Evolutionary conservation across 1,140 invertebrate genomes (phyloP).

Genomic region (Nixonia krombeini): DNA sequence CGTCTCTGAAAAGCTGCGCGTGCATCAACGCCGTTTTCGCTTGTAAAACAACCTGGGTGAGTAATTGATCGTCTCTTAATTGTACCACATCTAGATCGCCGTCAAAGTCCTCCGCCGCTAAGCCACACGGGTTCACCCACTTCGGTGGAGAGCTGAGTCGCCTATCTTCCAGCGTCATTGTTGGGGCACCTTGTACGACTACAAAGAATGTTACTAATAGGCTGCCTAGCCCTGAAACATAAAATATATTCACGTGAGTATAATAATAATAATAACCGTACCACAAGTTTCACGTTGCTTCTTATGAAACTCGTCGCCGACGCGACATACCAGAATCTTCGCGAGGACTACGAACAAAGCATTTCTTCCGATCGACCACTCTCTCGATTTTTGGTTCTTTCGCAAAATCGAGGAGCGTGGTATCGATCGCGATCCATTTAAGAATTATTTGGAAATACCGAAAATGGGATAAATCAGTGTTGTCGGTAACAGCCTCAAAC

Average conservation of each 20-base stretch:
- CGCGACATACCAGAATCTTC: too few species aligned
- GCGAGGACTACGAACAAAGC: too few species aligned
- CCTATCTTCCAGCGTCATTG: constrained; percentile 54
- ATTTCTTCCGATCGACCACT: too few species aligned
- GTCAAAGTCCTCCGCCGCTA: constrained; percentile 58
- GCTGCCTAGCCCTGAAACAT: constrained; percentile 62
- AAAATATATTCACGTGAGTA: constrained; percentile 24
- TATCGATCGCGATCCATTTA: too few species aligned
- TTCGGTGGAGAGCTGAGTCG: constrained; percentile 57
- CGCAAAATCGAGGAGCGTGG: too few species aligned
- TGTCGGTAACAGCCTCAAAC: too few species aligned
- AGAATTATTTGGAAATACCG: too few species aligned
- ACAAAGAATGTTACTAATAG: constrained; percentile 57
- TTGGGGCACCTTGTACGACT: constrained; percentile 61
- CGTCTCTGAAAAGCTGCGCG: constrained; percentile 66
- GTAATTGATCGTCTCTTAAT: constrained; percentile 61
- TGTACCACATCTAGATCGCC: constrained; percentile 57
- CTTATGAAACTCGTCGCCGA: too few species aligned
- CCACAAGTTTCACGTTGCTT: too few species aligned
- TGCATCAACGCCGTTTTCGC: constrained; percentile 69
- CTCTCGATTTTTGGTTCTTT: too few species aligned
- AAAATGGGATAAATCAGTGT: too few species aligned
- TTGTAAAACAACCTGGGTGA: constrained; percentile 67
- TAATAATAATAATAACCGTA: too few species aligned
- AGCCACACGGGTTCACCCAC: constrained; percentile 74